Percentiles rank a stretch among this genome's conserved stretches.
Evolutionary conservation across 2,888 invertebrate genomes (phyloP).

Genomic region (Shargacucullia verbasci): DNA sequence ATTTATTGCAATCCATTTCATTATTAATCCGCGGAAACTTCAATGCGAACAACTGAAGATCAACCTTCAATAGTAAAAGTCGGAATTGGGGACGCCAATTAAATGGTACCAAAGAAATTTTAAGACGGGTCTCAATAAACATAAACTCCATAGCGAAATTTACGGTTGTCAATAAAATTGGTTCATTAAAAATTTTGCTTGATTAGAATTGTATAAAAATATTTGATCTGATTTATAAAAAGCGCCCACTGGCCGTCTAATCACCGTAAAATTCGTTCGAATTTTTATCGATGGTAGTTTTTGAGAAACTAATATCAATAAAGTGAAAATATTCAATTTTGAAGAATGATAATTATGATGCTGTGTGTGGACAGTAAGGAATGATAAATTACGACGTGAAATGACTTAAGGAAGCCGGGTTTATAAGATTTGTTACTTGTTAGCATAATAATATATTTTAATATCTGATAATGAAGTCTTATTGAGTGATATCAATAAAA

Average conservation of each 20-base stretch:
- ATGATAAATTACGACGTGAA: slow-evolving; percentile 56
- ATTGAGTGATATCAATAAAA: slow-evolving; percentile 61
- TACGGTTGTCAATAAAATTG: slow-evolving; percentile 79
- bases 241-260: slow-evolving; percentile 55
- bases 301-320: slow-evolving; percentile 59
- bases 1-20: slow-evolving; percentile 73
- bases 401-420: slow-evolving; percentile 55
- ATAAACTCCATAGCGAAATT: slow-evolving; percentile 75
- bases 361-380: slow-evolving; percentile 36
- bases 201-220: slow-evolving; percentile 71
- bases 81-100: slow-evolving; percentile 68
- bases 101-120: slow-evolving; percentile 63
- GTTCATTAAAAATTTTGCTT: slow-evolving; percentile 77
- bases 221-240: slow-evolving; percentile 69
- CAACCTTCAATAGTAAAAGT: slow-evolving; percentile 58
- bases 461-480: slow-evolving; percentile 55
- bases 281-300: slow-evolving; percentile 50
- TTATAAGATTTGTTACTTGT: slow-evolving; percentile 58
- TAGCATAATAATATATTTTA: slow-evolving; percentile 53
- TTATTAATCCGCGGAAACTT: slow-evolving; percentile 63
- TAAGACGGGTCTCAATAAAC: slow-evolving; percentile 68
- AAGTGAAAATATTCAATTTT: slow-evolving; percentile 61
- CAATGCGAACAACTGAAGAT: slow-evolving; percentile 60
- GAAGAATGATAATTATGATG: slow-evolving; percentile 50
- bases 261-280: slow-evolving; percentile 66